Conservation (phyloP, 2,888 invertebrate genomes). For the Meta bourneti region DNA sequence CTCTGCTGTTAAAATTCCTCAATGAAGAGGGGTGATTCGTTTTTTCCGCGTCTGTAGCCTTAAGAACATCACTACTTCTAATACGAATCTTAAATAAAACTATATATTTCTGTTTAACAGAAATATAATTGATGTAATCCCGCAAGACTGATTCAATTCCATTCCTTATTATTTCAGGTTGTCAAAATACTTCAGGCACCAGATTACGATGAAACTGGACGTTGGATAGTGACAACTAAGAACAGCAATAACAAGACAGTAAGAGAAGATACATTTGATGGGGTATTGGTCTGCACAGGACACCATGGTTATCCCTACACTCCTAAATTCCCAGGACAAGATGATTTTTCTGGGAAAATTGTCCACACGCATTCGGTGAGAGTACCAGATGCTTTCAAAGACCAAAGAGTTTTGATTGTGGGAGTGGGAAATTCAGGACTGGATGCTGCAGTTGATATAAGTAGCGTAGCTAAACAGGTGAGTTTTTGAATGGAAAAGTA, state of each 20-base stretch:
- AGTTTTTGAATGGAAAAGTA: conserved; percentile 1
- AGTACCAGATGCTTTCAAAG: conserved; percentile 77
- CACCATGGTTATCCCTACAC: conserved; percentile 81
- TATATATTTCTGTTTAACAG: too few relatives aligned
- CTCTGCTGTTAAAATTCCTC: too few relatives aligned
- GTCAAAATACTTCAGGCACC: background rate
- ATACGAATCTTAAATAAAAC: too few relatives aligned
- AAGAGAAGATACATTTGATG: conserved; percentile 80
- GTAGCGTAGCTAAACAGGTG: conserved; percentile 79
- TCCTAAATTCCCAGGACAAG: conserved; percentile 81
- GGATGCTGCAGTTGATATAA: conserved; percentile 81
- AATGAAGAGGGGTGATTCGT: too few relatives aligned
- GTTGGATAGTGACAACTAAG: conserved; percentile 56
- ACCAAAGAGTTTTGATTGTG: conserved; percentile 81
- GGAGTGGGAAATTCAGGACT: conserved; percentile 83
- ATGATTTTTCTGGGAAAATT: conserved; percentile 78
- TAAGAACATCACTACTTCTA: too few relatives aligned
- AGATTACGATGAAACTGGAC: conserved; percentile 75
- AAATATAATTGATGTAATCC: too few relatives aligned
- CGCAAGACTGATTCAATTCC: too few relatives aligned
- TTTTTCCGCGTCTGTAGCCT: too few relatives aligned
- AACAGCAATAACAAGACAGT: conserved; percentile 12
- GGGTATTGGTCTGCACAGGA: conserved; percentile 82
- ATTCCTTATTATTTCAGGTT: too few relatives aligned
- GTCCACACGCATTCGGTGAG: conserved; percentile 78